Evolutionary conservation across 2,888 invertebrate species (phyloP).

Genomic region (Hemistola chrysoprasaria): DNA sequence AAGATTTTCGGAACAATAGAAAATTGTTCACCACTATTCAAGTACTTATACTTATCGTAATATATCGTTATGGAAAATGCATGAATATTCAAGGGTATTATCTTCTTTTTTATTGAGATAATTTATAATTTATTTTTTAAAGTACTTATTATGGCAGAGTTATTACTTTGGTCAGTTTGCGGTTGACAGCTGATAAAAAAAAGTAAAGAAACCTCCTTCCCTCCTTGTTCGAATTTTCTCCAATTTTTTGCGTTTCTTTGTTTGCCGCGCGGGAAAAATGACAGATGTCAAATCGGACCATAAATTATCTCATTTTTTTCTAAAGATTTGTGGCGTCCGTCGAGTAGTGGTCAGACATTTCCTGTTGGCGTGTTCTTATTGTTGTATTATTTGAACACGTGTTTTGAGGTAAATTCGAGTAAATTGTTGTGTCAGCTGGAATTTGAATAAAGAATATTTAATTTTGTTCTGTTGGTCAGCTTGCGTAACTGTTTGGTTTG

Average conservation of each 20-base stretch:
- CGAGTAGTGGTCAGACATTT: conserved; percentile 44
- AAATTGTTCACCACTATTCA: conserved; percentile 4
- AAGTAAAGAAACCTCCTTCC: no score
- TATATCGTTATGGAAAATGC: no score
- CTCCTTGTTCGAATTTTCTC: conserved; percentile 30
- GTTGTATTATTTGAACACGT: conserved; percentile 39
- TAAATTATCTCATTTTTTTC: conserved; percentile 39
- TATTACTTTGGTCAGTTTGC: conserved; percentile 59
- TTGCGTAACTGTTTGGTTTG: conserved; percentile 8
- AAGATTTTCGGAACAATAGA: conserved; percentile 14
- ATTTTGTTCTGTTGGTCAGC: conserved; percentile 12
- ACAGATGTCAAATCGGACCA: conserved; percentile 56
- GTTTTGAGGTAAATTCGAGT: conserved; percentile 42
- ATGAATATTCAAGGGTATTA: not conserved
- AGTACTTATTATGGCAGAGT: conserved; percentile 41
- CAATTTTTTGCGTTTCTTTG: conserved; percentile 30
- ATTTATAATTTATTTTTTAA: conserved; percentile 4
- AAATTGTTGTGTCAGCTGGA: conserved; percentile 42
- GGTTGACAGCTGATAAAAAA: conserved; percentile 60
- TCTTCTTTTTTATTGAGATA: not conserved
- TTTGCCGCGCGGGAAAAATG: conserved; percentile 51
- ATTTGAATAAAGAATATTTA: conserved; percentile 9
- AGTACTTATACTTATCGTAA: conserved; percentile 2
- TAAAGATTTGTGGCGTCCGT: conserved; percentile 10
- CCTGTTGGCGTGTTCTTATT: conserved; percentile 43